A percentile compares a stretch with the other conserved stretches of the same genome.
Conservation (phyloP, 1,140 invertebrate species). For the Augochlora pura region DNA sequence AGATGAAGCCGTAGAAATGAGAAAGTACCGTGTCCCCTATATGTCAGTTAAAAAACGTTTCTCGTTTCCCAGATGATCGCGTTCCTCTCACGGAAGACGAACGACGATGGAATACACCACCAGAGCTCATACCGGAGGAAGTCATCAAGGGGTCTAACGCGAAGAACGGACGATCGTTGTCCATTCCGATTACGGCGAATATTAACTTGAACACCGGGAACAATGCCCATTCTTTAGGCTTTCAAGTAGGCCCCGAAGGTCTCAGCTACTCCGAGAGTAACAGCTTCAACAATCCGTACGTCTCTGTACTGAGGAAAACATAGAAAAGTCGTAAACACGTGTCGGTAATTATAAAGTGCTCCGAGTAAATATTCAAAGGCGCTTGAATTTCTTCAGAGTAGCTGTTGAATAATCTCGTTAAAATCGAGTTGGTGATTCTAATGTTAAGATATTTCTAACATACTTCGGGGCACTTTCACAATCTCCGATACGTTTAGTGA, state of each 20-base stretch:
- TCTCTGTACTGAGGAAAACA: not conserved
- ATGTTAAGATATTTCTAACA: too few species aligned
- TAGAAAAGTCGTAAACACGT: not conserved
- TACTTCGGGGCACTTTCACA: too few species aligned
- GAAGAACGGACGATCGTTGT: slow-evolving; percentile 52
- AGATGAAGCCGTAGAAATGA: too few species aligned
- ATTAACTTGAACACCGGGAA: slow-evolving; percentile 69
- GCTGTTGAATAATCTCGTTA: too few species aligned
- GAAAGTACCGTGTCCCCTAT: not conserved
- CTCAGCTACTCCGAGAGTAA: slow-evolving; percentile 73
- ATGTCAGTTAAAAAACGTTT: slow-evolving; percentile 12
- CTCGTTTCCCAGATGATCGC: slow-evolving; percentile 60
- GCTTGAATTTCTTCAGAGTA: too few species aligned
- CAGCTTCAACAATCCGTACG: slow-evolving; percentile 54
- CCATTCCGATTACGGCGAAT: slow-evolving; percentile 70
- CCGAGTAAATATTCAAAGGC: not conserved
- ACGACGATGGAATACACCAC: slow-evolving; percentile 67
- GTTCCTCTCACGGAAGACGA: slow-evolving; percentile 54
- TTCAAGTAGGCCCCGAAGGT: slow-evolving; percentile 67
- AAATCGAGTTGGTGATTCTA: too few species aligned
- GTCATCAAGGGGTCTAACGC: slow-evolving; percentile 26
- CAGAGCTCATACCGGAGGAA: slow-evolving; percentile 62
- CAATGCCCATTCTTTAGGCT: slow-evolving; percentile 71
- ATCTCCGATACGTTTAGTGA: too few species aligned
- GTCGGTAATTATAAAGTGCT: not conserved